These are phyloP conservation scores for Gymnothorax reevesii DNA, from an alignment of 2,797 vertebrate genomes.

Conservation along the genomic window DNA sequence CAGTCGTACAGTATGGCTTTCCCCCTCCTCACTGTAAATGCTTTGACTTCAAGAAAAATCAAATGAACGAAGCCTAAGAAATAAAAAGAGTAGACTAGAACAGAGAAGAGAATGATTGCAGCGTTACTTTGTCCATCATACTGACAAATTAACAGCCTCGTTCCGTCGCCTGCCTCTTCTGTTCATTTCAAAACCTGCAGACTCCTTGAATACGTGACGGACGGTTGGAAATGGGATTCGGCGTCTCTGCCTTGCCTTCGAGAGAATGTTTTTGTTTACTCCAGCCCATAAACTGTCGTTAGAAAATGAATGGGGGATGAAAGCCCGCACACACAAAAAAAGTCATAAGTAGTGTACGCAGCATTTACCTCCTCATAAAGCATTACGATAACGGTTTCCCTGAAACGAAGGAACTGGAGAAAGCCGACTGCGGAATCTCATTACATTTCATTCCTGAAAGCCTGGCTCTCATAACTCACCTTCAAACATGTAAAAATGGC, in stretches of 20 bases:
- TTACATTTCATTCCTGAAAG: conserved; percentile 12
- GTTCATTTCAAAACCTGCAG: not conserved
- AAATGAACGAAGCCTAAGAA: not conserved
- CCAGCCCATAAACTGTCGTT: not conserved
- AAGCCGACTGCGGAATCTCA: not conserved
- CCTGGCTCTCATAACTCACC: conserved; percentile 10
- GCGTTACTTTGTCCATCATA: not conserved
- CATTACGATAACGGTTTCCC: conserved; percentile 15
- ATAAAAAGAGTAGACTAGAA: not conserved
- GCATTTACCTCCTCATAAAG: not conserved
- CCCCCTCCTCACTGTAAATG: not conserved
- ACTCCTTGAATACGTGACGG: not conserved
- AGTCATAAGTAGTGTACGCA: not conserved
- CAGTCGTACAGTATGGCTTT: not conserved
- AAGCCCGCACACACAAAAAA: not conserved
- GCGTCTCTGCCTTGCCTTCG: not conserved
- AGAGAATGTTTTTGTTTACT: conserved; percentile 5
- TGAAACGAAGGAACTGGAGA: conserved; percentile 6
- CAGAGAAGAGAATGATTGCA: not conserved
- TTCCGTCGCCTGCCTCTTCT: not conserved
- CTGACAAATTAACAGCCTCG: not conserved
- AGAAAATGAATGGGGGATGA: conserved; percentile 1
- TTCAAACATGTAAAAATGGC: not conserved
- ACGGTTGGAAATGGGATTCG: not conserved
- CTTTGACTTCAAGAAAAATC: not conserved